These are phyloP conservation scores for Thalassarche chlororhynchos DNA, from an alignment of 2,113 vertebrate species.

Conservation along the genomic window DNA sequence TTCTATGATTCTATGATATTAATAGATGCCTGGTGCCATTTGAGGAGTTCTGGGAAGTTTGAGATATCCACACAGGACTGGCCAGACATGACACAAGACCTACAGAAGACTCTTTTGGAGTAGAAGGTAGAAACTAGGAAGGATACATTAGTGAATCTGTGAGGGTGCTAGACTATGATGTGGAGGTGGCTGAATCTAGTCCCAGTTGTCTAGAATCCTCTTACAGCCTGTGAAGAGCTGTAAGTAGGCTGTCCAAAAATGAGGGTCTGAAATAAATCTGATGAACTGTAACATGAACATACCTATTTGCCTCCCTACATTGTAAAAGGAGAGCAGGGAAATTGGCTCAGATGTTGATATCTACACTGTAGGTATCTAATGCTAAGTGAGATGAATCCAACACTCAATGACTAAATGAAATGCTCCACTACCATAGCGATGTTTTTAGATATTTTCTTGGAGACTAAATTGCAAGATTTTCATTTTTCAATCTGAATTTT, in stretches of 20 bases:
- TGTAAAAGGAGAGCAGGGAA: neutral
- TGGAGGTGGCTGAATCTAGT: neutral
- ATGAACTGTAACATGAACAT: neutral
- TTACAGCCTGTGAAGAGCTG: neutral
- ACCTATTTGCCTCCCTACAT: neutral
- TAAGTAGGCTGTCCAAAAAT: neutral
- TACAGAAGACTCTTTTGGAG: neutral
- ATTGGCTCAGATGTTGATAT: neutral
- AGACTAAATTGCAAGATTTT: neutral
- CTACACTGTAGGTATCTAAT: neutral
- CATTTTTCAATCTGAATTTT: neutral
- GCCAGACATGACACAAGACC: neutral
- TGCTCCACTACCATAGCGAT: neutral
- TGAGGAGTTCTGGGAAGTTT: neutral
- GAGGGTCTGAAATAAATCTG: neutral
- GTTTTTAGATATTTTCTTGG: neutral
- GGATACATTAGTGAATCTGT: neutral
- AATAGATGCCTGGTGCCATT: neutral
- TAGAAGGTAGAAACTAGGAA: neutral
- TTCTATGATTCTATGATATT: neutral
- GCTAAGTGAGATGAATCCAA: neutral
- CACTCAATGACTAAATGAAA: neutral
- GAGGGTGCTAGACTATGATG: neutral
- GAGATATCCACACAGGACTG: neutral
- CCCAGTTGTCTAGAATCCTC: neutral